These are phyloP conservation scores for Pharmacophagus antenor DNA, from an alignment of 2,888 invertebrate species.

Conservation along the genomic window DNA sequence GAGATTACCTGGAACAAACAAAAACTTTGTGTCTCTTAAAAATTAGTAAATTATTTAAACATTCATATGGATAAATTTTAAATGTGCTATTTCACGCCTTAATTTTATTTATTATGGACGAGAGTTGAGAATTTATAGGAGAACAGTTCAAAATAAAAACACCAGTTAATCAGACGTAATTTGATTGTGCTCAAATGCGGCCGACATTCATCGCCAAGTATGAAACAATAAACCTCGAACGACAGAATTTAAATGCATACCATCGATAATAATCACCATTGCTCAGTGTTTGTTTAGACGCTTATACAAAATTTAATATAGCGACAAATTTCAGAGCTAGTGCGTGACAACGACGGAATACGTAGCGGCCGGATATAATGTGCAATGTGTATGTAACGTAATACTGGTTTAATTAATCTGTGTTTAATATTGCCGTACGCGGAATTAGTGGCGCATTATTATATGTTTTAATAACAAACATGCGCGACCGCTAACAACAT, in stretches of 20 bases:
- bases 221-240: background rate
- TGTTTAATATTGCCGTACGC: conserved; percentile 2
- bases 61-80: no score
- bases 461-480: background rate
- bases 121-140: background rate
- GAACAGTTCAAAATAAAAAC: background rate
- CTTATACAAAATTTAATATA: background rate
- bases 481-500: background rate
- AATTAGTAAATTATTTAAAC: no score
- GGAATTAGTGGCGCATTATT: background rate
- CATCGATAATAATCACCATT: background rate
- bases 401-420: conserved; percentile 4
- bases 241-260: background rate
- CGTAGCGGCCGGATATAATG: background rate
- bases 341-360: background rate
- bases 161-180: no score
- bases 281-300: background rate
- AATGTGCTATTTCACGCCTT: no score
- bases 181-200: background rate
- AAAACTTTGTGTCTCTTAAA: no score
- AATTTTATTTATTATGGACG: no score
- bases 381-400: background rate
- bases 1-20: no score
- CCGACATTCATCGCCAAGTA: background rate
- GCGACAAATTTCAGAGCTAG: no score